phyloP scores from a whole-genome alignment of 2,888 invertebrate species.

The Drosophila colorata region DNA sequence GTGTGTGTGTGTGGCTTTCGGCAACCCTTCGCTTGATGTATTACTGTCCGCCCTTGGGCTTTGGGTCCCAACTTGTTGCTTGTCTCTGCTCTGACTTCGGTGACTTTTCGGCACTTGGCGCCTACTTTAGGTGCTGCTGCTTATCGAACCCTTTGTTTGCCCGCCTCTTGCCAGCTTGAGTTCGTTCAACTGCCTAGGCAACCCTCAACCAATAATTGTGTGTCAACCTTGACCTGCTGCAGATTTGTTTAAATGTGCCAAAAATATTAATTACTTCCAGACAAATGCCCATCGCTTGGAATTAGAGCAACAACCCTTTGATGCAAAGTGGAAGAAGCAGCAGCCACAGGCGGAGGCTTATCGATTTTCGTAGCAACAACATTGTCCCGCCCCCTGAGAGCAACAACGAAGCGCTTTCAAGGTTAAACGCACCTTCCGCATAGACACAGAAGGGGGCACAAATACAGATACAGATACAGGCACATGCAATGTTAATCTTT shows the following conservation, averaged over 20 bases:
- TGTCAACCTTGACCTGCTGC: conserved; percentile 61
- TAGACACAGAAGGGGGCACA: conserved; percentile 2
- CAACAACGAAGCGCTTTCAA: conserved; percentile 42
- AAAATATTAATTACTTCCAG: conserved; percentile 67
- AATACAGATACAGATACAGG: not conserved
- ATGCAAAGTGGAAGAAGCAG: too few relatives aligned
- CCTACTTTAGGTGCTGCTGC: conserved; percentile 28
- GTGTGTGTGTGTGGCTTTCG: conserved; percentile 47
- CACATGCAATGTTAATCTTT: conserved; percentile 61
- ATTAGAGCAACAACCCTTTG: conserved; percentile 56
- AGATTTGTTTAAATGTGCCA: conserved; percentile 43
- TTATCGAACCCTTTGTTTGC: conserved; percentile 22
- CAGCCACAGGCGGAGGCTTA: conserved; percentile 19
- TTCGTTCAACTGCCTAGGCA: conserved; percentile 52
- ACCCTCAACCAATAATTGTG: conserved; percentile 19
- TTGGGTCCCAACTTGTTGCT: conserved; percentile 44
- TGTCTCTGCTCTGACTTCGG: not conserved
- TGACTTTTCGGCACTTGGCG: not conserved
- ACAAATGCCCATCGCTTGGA: conserved; percentile 23
- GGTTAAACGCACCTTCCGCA: conserved; percentile 57
- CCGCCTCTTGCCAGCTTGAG: conserved; percentile 16
- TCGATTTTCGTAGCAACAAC: conserved; percentile 59
- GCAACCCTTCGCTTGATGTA: conserved; percentile 72
- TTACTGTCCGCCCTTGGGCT: conserved; percentile 33
- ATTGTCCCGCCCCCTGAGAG: conserved; percentile 16